Conservation (phyloP, 2,888 invertebrate genomes). For the Lithophane leautieri region DNA sequence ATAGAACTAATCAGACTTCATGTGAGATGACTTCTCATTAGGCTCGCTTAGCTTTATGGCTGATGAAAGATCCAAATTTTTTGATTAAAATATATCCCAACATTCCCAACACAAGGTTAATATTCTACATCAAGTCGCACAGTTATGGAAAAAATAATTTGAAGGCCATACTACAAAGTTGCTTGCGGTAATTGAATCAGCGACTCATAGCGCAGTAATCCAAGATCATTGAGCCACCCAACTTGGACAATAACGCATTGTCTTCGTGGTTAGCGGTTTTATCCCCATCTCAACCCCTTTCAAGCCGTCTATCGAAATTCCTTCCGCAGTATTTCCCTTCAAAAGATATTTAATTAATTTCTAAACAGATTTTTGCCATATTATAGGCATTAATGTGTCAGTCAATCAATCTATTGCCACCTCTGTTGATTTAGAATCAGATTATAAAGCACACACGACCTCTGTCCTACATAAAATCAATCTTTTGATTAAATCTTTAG, state of each 20-base stretch:
- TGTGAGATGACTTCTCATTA: constrained; percentile 57
- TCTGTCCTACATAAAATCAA: constrained; percentile 42
- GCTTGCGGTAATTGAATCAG: neutral
- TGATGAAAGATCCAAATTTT: constrained; percentile 21
- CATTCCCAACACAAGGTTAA: neutral
- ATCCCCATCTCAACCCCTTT: constrained; percentile 40
- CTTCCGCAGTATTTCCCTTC: constrained; percentile 22
- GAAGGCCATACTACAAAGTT: neutral
- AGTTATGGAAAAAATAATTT: neutral
- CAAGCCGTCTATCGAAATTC: constrained; percentile 46
- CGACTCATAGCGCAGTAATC: constrained; percentile 18
- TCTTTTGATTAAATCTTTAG: constrained; percentile 62
- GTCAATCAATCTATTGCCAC: constrained; percentile 21
- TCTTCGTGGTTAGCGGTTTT: constrained; percentile 49
- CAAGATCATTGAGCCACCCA: constrained; percentile 40
- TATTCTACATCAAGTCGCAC: neutral
- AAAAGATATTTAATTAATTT: constrained; percentile 45
- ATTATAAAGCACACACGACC: constrained; percentile 29
- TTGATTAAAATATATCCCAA: neutral
- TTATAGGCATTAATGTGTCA: constrained; percentile 10
- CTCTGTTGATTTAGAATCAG: constrained; percentile 22
- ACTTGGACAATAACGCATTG: constrained; percentile 56
- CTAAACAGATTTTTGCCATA: constrained; percentile 29
- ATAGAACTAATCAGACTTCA: constrained; percentile 44
- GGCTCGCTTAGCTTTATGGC: constrained; percentile 53